A percentile compares a stretch with the other conserved stretches of the same genome.
phyloP scores from a whole-genome alignment of 37 sponge, comb jelly and placozoan genomes.

The Petrosia ficiformis region DNA sequence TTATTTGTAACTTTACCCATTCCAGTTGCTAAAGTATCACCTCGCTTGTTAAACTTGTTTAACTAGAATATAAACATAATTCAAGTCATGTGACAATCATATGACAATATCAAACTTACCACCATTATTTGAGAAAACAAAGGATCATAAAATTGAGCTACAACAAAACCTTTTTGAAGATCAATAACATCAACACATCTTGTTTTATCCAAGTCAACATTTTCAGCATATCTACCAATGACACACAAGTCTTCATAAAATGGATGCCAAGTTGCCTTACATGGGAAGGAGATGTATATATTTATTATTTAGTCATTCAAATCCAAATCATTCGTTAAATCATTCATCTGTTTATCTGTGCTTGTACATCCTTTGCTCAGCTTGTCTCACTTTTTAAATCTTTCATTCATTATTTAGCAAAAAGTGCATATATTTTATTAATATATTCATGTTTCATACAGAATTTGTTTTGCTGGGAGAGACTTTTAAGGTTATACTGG shows the following conservation, averaged over 20 bases:
- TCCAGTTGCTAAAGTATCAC: slow-evolving; percentile 55
- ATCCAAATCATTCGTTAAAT: no score
- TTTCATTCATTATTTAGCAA: no score
- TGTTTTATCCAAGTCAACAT: slow-evolving; percentile 12
- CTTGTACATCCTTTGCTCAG: no score
- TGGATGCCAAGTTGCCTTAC: slow-evolving; percentile 67
- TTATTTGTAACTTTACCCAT: slow-evolving; percentile 29
- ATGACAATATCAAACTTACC: not conserved
- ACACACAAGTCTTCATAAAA: slow-evolving; percentile 54
- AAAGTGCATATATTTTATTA: no score
- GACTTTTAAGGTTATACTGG: no score
- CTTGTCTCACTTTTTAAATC: no score
- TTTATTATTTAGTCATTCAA: no score
- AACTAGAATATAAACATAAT: not conserved
- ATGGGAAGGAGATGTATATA: no score
- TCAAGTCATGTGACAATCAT: not conserved
- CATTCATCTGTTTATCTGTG: no score
- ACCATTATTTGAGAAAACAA: not conserved
- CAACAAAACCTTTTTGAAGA: slow-evolving; percentile 26
- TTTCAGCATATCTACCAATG: slow-evolving; percentile 40
- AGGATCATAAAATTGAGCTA: slow-evolving; percentile 23
- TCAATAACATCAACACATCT: slow-evolving; percentile 52
- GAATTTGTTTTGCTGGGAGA: no score
- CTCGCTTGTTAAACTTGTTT: slow-evolving; percentile 48
- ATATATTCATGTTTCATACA: no score